phyloP scores from a whole-genome alignment of 2,113 vertebrate genomes.

The Acinonyx jubatus region DNA sequence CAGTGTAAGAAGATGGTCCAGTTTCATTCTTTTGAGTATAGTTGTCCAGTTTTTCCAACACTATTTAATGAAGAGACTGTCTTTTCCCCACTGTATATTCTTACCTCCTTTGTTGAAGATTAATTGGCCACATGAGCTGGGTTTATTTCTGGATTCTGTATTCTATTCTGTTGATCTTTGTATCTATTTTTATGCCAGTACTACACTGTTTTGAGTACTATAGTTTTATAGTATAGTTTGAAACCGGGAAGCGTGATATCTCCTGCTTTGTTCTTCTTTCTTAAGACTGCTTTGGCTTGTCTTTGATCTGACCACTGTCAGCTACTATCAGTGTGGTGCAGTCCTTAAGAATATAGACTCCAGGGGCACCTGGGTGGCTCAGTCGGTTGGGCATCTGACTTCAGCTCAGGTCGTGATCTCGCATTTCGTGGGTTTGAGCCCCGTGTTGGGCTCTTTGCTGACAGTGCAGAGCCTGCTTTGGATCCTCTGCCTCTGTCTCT shows the following conservation, averaged over 20 bases:
- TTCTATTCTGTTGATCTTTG: not conserved
- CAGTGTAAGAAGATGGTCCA: not conserved
- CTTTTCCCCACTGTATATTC: not conserved
- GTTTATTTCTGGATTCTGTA: not conserved
- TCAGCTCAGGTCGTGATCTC: no score
- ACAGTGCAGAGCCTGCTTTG: no score
- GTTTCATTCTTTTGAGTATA: not conserved
- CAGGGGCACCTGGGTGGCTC: no score
- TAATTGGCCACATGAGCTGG: not conserved
- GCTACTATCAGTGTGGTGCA: not conserved
- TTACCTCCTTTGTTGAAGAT: not conserved
- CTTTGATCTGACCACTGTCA: not conserved
- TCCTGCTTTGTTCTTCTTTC: not conserved
- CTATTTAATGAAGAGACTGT: not conserved
- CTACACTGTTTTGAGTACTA: not conserved
- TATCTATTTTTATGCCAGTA: not conserved
- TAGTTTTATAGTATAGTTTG: not conserved
- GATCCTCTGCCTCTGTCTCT: no score
- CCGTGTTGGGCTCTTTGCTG: no score
- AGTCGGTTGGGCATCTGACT: no score
- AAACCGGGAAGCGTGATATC: not conserved
- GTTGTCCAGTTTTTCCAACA: not conserved
- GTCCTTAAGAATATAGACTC: not conserved
- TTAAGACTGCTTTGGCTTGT: not conserved
- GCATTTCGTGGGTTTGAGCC: no score